These are phyloP conservation scores for Pelobates cultripes DNA, from an alignment of 2,797 vertebrate genomes.

Conservation along the genomic window DNA sequence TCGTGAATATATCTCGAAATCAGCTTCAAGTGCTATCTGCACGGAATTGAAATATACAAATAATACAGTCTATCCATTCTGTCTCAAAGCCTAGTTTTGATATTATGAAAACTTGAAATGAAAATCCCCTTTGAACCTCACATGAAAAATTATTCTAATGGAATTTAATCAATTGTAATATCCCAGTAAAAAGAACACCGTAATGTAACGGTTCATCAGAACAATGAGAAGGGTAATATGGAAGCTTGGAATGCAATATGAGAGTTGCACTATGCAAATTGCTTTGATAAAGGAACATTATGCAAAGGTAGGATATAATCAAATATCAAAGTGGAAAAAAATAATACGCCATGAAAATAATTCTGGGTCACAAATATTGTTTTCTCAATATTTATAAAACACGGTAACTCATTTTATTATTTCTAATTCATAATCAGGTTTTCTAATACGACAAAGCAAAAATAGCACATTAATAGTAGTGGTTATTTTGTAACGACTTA, in stretches of 20 bases:
- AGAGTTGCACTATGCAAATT: slow-evolving; percentile 33
- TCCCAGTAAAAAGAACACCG: slow-evolving; percentile 27
- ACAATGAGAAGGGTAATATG: slow-evolving; percentile 43
- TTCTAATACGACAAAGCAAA: too few species aligned
- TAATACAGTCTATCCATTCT: slow-evolving; percentile 39
- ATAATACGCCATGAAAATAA: too few species aligned
- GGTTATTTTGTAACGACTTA: too few species aligned
- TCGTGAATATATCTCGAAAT: slow-evolving; percentile 44
- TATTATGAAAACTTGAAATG: slow-evolving; percentile 51
- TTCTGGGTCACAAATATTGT: too few species aligned
- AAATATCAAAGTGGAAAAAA: too few species aligned
- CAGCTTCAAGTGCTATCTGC: slow-evolving; percentile 32
- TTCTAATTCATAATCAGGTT: too few species aligned
- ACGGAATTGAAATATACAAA: slow-evolving; percentile 50
- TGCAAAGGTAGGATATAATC: too few species aligned
- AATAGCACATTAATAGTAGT: too few species aligned
- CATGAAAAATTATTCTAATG: slow-evolving; percentile 48
- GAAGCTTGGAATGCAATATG: not conserved
- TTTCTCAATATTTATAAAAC: too few species aligned
- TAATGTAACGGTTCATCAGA: slow-evolving; percentile 19
- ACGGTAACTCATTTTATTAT: too few species aligned
- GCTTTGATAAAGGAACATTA: slow-evolving; percentile 1
- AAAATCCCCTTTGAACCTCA: slow-evolving; percentile 49
- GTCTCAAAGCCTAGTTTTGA: slow-evolving; percentile 45
- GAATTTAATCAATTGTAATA: slow-evolving; percentile 52